Conservation (phyloP, 1,140 invertebrate genomes). For the Portunus trituberculatus region DNA sequence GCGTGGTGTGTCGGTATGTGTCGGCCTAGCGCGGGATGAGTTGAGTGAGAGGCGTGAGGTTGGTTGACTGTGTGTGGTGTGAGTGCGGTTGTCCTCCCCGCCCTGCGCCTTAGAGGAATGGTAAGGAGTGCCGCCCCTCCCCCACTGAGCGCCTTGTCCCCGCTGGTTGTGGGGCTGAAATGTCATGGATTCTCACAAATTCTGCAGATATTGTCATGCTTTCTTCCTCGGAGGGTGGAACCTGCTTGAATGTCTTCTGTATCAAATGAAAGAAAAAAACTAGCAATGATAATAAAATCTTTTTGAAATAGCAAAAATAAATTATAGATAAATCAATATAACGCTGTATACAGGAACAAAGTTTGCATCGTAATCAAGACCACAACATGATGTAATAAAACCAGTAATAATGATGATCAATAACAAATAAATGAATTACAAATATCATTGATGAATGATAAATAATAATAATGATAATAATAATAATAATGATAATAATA, state of each 20-base stretch:
- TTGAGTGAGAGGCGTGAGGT: constrained; percentile 11
- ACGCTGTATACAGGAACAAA: no score
- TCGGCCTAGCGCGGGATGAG: neutral
- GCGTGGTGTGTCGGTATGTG: neutral
- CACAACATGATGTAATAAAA: neutral
- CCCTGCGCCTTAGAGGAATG: constrained; percentile 56
- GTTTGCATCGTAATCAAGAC: neutral
- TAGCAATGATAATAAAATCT: no score
- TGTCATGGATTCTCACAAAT: constrained; percentile 42
- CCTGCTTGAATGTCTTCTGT: constrained; percentile 53
- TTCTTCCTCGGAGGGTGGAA: constrained; percentile 40
- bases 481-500: neutral
- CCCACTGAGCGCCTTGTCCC: constrained; percentile 46
- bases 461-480: neutral
- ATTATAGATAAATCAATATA: no score
- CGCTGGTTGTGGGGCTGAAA: neutral
- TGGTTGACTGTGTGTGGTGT: constrained; percentile 51
- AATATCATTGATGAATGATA: neutral
- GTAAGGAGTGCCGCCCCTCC: constrained; percentile 44
- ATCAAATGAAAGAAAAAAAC: neutral
- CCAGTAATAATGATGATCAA: neutral
- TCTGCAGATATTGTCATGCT: constrained; percentile 46
- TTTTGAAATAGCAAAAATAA: no score
- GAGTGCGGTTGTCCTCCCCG: constrained; percentile 56
- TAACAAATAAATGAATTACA: neutral